Evolutionary conservation across 2,888 invertebrate genomes (phyloP).

Genomic region (Griposia aprilina): DNA sequence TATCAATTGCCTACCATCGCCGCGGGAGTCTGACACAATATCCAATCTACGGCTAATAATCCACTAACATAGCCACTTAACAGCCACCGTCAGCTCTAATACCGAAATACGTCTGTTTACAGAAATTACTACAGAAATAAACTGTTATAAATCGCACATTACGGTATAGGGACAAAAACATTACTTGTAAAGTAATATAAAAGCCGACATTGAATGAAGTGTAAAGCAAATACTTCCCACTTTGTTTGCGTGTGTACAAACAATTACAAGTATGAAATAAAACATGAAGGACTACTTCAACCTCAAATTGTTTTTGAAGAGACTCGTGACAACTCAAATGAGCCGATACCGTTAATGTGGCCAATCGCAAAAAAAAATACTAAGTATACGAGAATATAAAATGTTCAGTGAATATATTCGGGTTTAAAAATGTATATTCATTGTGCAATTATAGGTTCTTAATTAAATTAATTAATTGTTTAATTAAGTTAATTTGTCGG

Average conservation of each 20-base stretch:
- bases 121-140: slow-evolving; percentile 38
- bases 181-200: slow-evolving; percentile 33
- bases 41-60: slow-evolving; percentile 34
- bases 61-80: slow-evolving; percentile 28
- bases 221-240: slow-evolving; percentile 67
- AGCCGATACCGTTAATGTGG: slow-evolving; percentile 68
- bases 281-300: slow-evolving; percentile 68
- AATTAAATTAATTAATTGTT: slow-evolving; percentile 3
- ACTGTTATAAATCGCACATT: slow-evolving; percentile 29
- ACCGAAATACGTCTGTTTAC: slow-evolving; percentile 20
- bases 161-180: slow-evolving; percentile 49
- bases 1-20: slow-evolving; percentile 28
- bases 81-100: slow-evolving; percentile 8
- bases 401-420: slow-evolving; percentile 4
- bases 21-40: slow-evolving; percentile 26
- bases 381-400: slow-evolving; percentile 14
- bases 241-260: slow-evolving; percentile 80
- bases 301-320: slow-evolving; percentile 60
- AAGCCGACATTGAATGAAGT: slow-evolving; percentile 59
- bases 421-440: slow-evolving; percentile 3
- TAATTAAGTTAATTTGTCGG: slow-evolving; percentile 36
- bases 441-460: background rate
- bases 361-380: slow-evolving; percentile 40
- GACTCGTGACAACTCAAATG: slow-evolving; percentile 63
- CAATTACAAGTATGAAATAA: slow-evolving; percentile 72